Evolutionary conservation across 2,888 invertebrate genomes (phyloP).

Genomic region (Eumerus sabulonum): DNA sequence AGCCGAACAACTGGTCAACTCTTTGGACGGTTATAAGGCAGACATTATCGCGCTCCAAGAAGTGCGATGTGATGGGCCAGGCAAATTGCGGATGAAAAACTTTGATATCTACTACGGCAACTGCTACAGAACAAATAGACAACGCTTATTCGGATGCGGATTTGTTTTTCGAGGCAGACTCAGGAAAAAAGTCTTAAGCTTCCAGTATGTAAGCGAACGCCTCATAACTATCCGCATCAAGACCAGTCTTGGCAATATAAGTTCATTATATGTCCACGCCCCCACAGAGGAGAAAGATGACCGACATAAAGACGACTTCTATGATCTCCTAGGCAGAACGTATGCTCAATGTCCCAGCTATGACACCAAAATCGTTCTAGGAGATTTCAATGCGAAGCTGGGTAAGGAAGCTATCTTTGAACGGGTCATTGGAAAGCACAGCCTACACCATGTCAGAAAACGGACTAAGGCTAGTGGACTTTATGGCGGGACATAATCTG

Average conservation of each 20-base stretch:
- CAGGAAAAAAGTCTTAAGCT: not conserved
- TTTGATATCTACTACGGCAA: not conserved
- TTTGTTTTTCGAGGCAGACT: not conserved
- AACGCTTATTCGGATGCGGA: conserved; percentile 2
- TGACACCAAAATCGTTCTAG: conserved; percentile 36
- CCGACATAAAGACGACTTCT: conserved; percentile 29
- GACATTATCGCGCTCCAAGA: conserved; percentile 5
- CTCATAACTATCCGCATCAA: not conserved
- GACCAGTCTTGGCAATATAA: not conserved
- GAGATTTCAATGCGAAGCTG: conserved; percentile 31
- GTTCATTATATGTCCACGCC: not conserved
- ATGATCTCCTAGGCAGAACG: conserved; percentile 24
- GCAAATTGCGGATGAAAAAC: not conserved
- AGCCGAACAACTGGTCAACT: not conserved
- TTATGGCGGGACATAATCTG: no score
- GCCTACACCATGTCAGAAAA: no score
- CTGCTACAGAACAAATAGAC: not conserved
- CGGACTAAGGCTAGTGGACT: no score
- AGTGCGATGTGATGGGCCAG: conserved; percentile 1
- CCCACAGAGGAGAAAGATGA: conserved; percentile 19
- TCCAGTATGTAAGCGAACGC: not conserved
- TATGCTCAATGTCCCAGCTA: conserved; percentile 37
- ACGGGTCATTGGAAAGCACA: no score
- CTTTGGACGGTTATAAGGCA: not conserved
- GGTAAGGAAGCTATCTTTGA: not conserved